These are phyloP conservation scores for Urocyon cinereoargenteus DNA, from an alignment of 2,797 vertebrate genomes.

Conservation along the genomic window DNA sequence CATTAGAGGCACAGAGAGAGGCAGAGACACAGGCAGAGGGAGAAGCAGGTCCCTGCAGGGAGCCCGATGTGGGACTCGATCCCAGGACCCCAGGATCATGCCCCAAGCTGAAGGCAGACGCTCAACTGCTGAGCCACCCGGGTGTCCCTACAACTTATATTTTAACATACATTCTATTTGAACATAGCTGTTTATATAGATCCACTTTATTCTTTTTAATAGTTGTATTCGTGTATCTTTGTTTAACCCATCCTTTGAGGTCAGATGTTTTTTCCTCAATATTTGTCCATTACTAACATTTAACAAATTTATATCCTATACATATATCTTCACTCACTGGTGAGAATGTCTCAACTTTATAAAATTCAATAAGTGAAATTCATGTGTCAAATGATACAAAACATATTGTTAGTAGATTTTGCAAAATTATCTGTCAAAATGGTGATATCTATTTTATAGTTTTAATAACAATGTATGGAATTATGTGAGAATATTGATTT, in stretches of 20 bases:
- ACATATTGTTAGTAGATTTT: not conserved
- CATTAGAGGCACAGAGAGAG: too few relatives aligned
- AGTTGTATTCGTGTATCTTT: not conserved
- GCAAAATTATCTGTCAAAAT: not conserved
- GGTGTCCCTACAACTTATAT: not conserved
- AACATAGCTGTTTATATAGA: not conserved
- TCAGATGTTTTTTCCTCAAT: not conserved
- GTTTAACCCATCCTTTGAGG: not conserved
- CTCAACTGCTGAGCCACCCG: too few relatives aligned
- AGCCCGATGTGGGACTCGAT: too few relatives aligned
- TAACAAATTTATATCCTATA: not conserved
- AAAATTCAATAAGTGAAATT: not conserved
- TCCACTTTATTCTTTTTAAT: not conserved
- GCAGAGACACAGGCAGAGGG: too few relatives aligned
- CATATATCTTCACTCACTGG: not conserved
- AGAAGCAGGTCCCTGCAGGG: too few relatives aligned
- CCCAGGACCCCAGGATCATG: too few relatives aligned
- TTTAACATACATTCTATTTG: not conserved
- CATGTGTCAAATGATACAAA: not conserved
- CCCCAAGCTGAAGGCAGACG: too few relatives aligned
- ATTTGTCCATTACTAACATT: not conserved
- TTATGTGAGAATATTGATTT: not conserved
- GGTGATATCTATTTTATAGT: not conserved
- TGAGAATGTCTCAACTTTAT: not conserved
- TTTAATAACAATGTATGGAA: not conserved